Conservation (phyloP, 1,140 invertebrate genomes). For the Lithobius niger region DNA sequence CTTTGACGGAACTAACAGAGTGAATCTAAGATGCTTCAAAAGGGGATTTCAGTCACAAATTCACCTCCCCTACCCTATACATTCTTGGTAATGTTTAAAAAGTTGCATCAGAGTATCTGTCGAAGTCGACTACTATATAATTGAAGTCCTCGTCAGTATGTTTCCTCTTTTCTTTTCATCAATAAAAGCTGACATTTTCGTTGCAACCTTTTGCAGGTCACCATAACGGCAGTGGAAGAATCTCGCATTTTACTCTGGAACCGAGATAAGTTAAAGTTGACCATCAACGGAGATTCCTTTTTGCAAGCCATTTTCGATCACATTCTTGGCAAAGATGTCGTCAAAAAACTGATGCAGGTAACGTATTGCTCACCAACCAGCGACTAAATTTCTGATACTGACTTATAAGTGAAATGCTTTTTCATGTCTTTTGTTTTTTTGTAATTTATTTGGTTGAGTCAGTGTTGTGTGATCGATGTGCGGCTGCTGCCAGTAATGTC, state of each 20-base stretch:
- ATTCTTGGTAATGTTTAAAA: too few relatives aligned
- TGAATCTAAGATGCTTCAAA: too few relatives aligned
- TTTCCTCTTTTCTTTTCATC: not conserved
- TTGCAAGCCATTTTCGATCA: slow-evolving; percentile 73
- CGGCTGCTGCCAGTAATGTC: too few relatives aligned
- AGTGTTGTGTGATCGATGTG: too few relatives aligned
- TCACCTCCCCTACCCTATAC: too few relatives aligned
- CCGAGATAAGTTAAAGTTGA: slow-evolving; percentile 58
- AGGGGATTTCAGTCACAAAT: too few relatives aligned
- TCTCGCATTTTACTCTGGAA: slow-evolving; percentile 74
- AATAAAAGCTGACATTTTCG: too few relatives aligned
- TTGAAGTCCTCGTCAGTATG: too few relatives aligned
- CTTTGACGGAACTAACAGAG: too few relatives aligned
- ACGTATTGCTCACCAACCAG: slow-evolving; percentile 11
- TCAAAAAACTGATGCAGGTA: slow-evolving; percentile 79
- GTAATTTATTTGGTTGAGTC: too few relatives aligned
- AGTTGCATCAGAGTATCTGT: too few relatives aligned
- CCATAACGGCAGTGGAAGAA: slow-evolving; percentile 76
- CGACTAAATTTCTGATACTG: not conserved
- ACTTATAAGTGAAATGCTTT: not conserved
- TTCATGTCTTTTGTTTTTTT: not conserved
- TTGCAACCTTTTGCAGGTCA: slow-evolving; percentile 50
- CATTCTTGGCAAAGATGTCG: slow-evolving; percentile 72
- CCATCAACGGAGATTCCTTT: slow-evolving; percentile 69
- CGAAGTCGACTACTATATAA: too few relatives aligned